phyloP scores from a whole-genome alignment of 2,797 vertebrate genomes.

The Eulemur coronatus region DNA sequence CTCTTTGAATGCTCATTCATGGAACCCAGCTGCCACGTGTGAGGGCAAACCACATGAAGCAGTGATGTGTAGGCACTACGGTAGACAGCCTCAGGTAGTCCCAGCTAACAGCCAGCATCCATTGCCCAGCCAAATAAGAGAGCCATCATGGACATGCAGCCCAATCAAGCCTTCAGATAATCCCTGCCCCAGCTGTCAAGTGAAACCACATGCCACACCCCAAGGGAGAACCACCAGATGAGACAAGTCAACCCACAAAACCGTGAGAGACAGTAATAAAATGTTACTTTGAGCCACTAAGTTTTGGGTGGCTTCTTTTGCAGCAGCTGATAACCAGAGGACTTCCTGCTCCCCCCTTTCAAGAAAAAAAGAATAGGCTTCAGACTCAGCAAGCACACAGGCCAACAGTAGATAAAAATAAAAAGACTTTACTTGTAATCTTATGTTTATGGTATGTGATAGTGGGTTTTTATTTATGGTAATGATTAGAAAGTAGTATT shows the following conservation, averaged over 20 bases:
- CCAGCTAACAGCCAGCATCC: neutral
- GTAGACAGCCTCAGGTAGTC: neutral
- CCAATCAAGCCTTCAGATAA: neutral
- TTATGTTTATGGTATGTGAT: neutral
- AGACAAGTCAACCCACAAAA: slow-evolving; percentile 23
- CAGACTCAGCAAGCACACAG: neutral
- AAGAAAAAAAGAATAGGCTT: slow-evolving; percentile 2
- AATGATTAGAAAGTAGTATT: neutral
- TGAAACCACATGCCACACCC: neutral
- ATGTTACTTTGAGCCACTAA: neutral
- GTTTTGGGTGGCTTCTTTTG: slow-evolving; percentile 1
- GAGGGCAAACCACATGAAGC: neutral
- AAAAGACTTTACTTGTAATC: neutral
- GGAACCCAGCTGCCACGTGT: neutral
- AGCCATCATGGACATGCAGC: neutral
- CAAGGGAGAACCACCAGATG: neutral
- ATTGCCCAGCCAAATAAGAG: neutral
- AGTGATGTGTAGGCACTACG: neutral
- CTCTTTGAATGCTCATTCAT: neutral
- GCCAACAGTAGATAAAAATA: neutral
- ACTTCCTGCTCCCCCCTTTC: neutral
- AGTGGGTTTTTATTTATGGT: neutral
- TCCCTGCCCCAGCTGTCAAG: neutral
- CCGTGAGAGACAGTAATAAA: neutral
- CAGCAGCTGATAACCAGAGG: neutral